Base-by-base conservation (phyloP, 2,797 vertebrate species). In the Enteromius anoplus region DNA sequence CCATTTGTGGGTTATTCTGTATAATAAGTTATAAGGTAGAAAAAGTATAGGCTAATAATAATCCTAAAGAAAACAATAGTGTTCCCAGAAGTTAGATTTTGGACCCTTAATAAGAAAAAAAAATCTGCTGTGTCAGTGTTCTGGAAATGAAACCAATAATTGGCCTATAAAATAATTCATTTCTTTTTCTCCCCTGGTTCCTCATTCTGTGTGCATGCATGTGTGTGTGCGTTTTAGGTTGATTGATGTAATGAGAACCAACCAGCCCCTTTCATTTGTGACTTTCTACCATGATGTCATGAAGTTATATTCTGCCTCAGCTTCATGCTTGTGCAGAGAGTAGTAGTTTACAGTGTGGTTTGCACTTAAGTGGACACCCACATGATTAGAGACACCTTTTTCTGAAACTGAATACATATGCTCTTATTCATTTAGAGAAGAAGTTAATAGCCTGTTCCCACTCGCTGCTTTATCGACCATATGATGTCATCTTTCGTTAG, bases 351-450 rank as follows among this genome's bases (percentile, higher is more conserved):
- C 26, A 49, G 40, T 58, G 53, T 83, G 66, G 66, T 70, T 78
- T 68, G 72, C 49, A 45, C 37, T 82, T 69, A 68, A 76, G 71
- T 58, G 64, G 82, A 47, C 49, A 37, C 51, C 65, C 75, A 64
- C 65, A 78, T 76, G 64, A 82, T 82, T 82, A 82, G 37, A 78
- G 42, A 78, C 75, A 71, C 53, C 23, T 71, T 70, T 80, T 68
- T 62, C 32, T 71, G 40, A 51, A 83, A 71, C 42, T 19, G 49
- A 75, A 68, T 76, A 68, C 72, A 82, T n/a, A n/a, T 32, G 47
- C 11, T 3, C 12, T 69, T 29, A 78, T 68, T 76, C 23, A 60
- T 83, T 69, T 82, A 45, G 37, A 76, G 29, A 82, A 49, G 55
- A 53, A 69, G 51, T 75, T 73, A 81, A 75, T 49, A 55, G 73